Base-by-base conservation (phyloP, 2,888 invertebrate genomes). In the Athrips mouffetella region DNA sequence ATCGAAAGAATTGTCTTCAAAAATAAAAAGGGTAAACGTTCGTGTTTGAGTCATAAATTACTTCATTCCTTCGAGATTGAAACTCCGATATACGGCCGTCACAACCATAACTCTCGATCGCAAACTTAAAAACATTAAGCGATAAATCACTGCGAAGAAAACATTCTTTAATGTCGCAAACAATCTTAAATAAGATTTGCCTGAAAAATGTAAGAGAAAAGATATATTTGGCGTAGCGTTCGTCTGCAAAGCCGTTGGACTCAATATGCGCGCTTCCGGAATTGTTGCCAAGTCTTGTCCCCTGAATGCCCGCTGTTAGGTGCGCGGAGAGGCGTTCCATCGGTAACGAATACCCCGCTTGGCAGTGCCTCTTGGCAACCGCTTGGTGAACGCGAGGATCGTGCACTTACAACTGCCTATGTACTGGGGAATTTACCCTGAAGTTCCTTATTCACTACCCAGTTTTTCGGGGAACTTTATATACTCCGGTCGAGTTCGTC, bases 291-390 rank as follows among this genome's bases (percentile, higher is more conserved):
- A 84, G 67, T 71, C 66, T 60, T 58, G 52, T 47, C 40, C 60
- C 54, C 55, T 57, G 52, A 49, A 49, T 50, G 54, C 54, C 59
- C 55, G 50, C 50, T 53, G 54, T 59, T 58, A 60, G 63, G 55
- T 50, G 56, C 55, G 53, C 51, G 54, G 53, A 51, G 58, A 55
- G 60, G 64, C 64, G 53, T 52, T 35, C 45, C 51, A 45, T 53
- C 49, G 54, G 58, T 58, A 58, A 58, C 56, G 54, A 53, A 59
- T 59, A 53, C 56, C 51, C 39, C 47, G 55, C 71, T 72, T 83
- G 84, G 81, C 84, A 67, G 55, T 57, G 57, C 58, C 65, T 69
- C 76, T 84, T 85, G 84, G 82, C 83, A 81, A 73, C 75, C 65
- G 70, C 67, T 73, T 65, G 67, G 64, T 66, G 59, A 55, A 54